Evolutionary conservation across 2,797 vertebrate species (phyloP), one percentile per base, ranked within the genome.

Genomic region (Ara ararauna): DNA sequence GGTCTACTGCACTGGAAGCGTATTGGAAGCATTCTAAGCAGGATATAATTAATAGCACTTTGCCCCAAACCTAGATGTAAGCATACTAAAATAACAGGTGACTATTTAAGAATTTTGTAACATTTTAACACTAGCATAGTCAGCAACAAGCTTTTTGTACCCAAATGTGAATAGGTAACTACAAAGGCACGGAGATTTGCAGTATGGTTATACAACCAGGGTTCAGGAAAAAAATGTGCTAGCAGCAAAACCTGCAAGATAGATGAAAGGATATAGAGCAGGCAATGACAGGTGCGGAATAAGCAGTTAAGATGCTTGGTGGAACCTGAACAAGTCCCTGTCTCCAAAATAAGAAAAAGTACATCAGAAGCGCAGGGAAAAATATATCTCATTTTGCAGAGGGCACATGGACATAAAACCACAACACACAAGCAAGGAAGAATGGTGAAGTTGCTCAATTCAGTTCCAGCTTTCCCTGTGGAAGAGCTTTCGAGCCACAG

Each of bases 191-290:
- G 76, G 82, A 71, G 45, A 71, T 77, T 16, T 60, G 68, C 60
- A 72, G 61, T 23, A 64, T 10, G 53, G 38, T 13, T 83, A 56
- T 71, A 92, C 76, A 76, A 87, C 11, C 67, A 79, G 7, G 5
- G 21, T 3, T 58, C 34, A 34, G 54, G n/a, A 73, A 72, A 74
- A 85, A 68, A 40, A 8, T 13, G n/a, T 66, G 56, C 42, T 40
- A 54, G 34, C 54, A 91, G 85, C 34, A 77, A 85, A 91, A 94
- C 61, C 72, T 74, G 82, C 56, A 85, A 87, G 83, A n/a, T 51
- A 87, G 36, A 94, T 85, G 72, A 74, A 80, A 91, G 44, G 53
- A 80, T 34, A 36, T 16, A 67, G 6, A 85, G 51, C 75, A 85
- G 60, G 75, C 45, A 79, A 38, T 36, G 42, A 20, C 34, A 82